phyloP scores from a whole-genome alignment of 2,888 invertebrate species.

The Rotaria magnacalcarata region DNA sequence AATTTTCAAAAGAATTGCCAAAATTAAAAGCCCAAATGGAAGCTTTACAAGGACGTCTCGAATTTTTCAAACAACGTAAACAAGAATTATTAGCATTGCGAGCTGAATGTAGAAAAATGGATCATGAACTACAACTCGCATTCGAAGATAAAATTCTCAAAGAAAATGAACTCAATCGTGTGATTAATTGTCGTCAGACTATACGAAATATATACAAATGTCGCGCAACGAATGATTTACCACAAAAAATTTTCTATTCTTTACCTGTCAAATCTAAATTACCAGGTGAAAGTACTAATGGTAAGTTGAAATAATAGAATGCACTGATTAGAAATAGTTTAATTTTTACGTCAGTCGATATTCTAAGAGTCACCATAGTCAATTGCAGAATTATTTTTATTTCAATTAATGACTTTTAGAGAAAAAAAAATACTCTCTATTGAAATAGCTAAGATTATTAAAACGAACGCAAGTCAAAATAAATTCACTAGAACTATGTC shows the following conservation, averaged over 20 bases:
- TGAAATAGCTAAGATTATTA: too few species aligned
- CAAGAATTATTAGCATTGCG: not conserved
- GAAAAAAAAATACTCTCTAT: too few species aligned
- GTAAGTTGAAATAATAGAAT: not conserved
- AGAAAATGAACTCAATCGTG: constrained; percentile 22
- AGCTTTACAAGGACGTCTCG: not conserved
- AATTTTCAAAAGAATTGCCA: constrained; percentile 3
- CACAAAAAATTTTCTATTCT: constrained; percentile 18
- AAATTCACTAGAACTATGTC: too few species aligned
- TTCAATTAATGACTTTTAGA: too few species aligned
- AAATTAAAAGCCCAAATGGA: not conserved
- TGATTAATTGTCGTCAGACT: not conserved
- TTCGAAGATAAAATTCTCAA: constrained; percentile 20
- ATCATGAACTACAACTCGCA: not conserved
- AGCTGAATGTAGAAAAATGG: not conserved
- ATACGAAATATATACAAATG: not conserved
- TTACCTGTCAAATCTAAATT: not conserved
- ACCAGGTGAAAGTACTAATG: not conserved
- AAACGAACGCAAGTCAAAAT: too few species aligned
- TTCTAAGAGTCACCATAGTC: too few species aligned
- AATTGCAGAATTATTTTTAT: too few species aligned
- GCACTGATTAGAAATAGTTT: too few species aligned
- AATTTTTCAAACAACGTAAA: not conserved
- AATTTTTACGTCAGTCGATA: too few species aligned
- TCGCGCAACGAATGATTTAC: constrained; percentile 3